A percentile compares a stretch with the other conserved stretches of the same genome.
phyloP scores from a whole-genome alignment of 1,140 invertebrate species.

The Chrysopa pallens region DNA sequence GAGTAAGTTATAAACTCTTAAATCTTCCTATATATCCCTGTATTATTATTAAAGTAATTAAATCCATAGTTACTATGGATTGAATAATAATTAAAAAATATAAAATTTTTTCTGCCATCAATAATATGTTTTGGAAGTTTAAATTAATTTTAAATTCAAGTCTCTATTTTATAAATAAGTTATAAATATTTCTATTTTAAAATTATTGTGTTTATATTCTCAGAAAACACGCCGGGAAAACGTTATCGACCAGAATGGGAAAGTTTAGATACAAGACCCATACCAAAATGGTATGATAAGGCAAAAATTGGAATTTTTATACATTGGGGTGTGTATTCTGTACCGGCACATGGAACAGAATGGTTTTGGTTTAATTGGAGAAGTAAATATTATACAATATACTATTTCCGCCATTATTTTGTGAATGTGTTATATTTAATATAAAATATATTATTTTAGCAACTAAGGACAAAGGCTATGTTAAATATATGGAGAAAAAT shows the following conservation, averaged over 20 bases:
- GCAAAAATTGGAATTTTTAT: conserved; percentile 85
- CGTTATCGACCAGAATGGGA: conserved; percentile 53
- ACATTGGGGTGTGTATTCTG: conserved; percentile 86
- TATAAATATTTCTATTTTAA: no score
- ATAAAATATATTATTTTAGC: conserved; percentile 1
- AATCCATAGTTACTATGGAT: no score
- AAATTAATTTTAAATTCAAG: no score
- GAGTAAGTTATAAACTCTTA: no score
- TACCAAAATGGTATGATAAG: conserved; percentile 78
- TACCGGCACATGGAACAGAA: conserved; percentile 67
- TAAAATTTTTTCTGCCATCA: no score
- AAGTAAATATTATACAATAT: conserved; percentile 24
- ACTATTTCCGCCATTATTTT: not conserved
- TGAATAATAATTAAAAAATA: no score
- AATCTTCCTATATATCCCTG: no score
- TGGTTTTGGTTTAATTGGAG: conserved; percentile 78
- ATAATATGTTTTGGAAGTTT: no score
- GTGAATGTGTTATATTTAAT: not conserved
- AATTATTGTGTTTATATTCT: no score
- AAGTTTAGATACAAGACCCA: conserved; percentile 61
- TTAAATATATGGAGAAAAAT: conserved; percentile 52
- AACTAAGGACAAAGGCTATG: conserved; percentile 13
- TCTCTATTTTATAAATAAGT: no score
- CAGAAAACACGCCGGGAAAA: not conserved
- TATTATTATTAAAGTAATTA: no score